Evolutionary conservation across 2,113 vertebrate species (phyloP).

Genomic region (Odocoileus hemionus): DNA sequence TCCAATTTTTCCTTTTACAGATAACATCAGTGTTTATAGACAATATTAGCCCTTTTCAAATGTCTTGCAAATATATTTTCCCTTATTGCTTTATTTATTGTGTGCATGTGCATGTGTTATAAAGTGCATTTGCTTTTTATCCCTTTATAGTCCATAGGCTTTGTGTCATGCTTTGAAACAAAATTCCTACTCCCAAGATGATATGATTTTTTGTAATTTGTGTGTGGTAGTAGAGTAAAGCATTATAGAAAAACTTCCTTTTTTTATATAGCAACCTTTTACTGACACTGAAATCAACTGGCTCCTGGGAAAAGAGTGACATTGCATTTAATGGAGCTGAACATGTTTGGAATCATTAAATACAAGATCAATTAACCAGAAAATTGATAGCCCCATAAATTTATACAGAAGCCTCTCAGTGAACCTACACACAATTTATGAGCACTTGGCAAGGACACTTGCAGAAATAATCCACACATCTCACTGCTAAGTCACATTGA

Average conservation of each 20-base stretch:
- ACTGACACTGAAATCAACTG: neutral
- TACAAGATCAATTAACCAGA: conserved; percentile 55
- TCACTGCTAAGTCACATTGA: conserved; percentile 29
- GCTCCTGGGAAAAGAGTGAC: conserved; percentile 24
- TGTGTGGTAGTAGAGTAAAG: neutral
- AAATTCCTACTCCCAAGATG: neutral
- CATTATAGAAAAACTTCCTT: neutral
- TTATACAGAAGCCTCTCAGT: neutral
- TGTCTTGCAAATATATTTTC: neutral
- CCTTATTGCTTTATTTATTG: neutral
- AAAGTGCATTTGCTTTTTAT: neutral
- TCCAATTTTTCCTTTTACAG: neutral
- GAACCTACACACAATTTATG: conserved; percentile 17
- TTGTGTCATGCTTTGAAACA: neutral
- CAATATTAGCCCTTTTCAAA: neutral
- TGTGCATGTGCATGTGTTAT: neutral
- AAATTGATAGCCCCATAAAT: conserved; percentile 35
- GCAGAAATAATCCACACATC: neutral
- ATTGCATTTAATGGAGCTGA: conserved; percentile 52
- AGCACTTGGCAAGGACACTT: neutral
- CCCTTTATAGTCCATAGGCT: neutral
- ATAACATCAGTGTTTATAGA: neutral
- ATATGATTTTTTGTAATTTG: neutral
- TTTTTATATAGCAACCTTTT: neutral
- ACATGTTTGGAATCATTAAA: conserved; percentile 52